Evolutionary conservation across 2,888 invertebrate species (phyloP), one percentile per base, ranked within the genome.

Genomic region (Scaptomyza parva): DNA sequence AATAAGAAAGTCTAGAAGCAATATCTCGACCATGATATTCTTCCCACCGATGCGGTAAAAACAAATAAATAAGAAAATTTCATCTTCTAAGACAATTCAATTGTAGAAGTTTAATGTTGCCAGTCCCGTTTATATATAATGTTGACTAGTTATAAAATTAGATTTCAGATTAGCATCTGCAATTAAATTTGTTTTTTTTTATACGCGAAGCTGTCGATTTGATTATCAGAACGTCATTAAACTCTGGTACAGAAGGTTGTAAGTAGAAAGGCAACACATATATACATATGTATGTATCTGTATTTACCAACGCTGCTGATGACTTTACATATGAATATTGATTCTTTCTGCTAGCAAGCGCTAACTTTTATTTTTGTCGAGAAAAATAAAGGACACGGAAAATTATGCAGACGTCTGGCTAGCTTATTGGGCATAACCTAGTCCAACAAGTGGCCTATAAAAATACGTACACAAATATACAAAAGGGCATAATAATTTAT

Each of bases 391-490:
- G n/a, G n/a, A 20, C 18, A 47, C 39, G 44, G 39, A 59, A 58
- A 74, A 66, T 61, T 70, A 54, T 62, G 71, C 54, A 65, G 71
- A 66, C 66, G 76, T 76, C 80, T 76, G 60, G 58, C 39, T 63
- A 66, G 71, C 61, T 54, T 76, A 57, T 66, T 61, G 66, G 63
- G 58, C 60, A 76, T 76, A 76, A 76, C 76, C 76, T 76, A 76
- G 80, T 61, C 66, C 77, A 79, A 79, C 79, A 79, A 79, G 79
- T 79, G 76, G 81, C 73, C 68, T 75, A 77, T 79, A 80, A 79
- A 77, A 78, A 70, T 71, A 65, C 61, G n/a, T n/a, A 74, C 66
- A 60, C 76, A 62, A 70, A 70, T 73, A 76, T 76, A 61, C 58
- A 64, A 59, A 70, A 61, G 72, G 72, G 61, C 67, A 65, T 78